Evolutionary conservation across 1,140 invertebrate species (phyloP), one percentile per base, ranked within the genome.

Genomic region (Odontomachus brunneus): DNA sequence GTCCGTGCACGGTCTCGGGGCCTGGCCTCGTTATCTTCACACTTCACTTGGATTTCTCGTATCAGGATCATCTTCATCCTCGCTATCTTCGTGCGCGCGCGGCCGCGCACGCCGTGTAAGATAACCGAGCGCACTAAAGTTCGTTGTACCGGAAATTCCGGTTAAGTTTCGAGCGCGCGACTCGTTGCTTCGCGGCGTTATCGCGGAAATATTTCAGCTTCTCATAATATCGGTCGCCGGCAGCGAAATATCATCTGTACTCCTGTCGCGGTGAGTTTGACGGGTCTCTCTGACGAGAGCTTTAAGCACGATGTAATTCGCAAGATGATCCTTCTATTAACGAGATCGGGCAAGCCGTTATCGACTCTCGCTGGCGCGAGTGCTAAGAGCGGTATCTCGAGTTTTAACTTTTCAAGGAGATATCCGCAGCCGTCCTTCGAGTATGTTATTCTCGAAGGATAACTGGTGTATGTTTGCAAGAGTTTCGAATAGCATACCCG

Each of bases 31-130:
- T 76, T 75, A 83, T 83, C 81, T 83, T 83, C 81, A 76, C 72
- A 65, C 72, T 75, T 76, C 49, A 75, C 81, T 83, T 83, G 72
- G 59, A 83, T 65, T 75, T 66, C 81, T 83, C 72, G 72, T 83
- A 83, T 83, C 81, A 29, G 71, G 81, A 83, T 75, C 49, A 83
- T 83, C 81, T 76, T 78, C 59, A 65, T 83, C 81, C 81, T 74
- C 49, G 33, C 44, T 82, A 82, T 82, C 78, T 74, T 19, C 19
- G 65, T 7, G 65, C 33, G 29, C 29, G 29, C 29, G 29, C 29
- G 29, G 2, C 2, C 29, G 2, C 29, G 29, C 29, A 33, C 29
- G 14, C 78, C 57, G 33, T 81, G 48, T 33, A 49, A 82, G 78
- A 82, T 82, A 73, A 73, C 75, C 51, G 65, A 29, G 51, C 65